Conservation (phyloP, 1,140 invertebrate genomes). For the Magallana angulata region DNA sequence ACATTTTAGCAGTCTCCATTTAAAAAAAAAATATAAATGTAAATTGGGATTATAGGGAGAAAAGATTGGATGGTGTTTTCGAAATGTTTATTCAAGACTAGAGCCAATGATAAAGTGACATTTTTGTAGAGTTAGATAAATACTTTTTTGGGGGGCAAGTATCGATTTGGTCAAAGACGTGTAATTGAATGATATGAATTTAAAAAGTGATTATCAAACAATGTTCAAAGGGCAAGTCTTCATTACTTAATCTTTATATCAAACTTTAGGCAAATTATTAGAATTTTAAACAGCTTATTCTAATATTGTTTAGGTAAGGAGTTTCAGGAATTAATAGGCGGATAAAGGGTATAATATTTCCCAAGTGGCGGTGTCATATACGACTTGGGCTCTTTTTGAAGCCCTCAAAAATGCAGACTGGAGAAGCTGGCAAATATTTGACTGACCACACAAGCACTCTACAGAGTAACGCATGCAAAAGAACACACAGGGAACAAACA, state of each 20-base stretch:
- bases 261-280: slow-evolving; percentile 28
- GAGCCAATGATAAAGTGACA: slow-evolving; percentile 8
- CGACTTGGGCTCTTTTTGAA: not conserved
- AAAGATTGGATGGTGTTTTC: slow-evolving; percentile 27
- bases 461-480: not conserved
- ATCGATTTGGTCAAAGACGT: slow-evolving; percentile 19
- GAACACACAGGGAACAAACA: too few species aligned
- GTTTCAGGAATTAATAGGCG: not conserved
- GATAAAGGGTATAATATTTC: not conserved
- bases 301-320: slow-evolving; percentile 24
- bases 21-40: slow-evolving; percentile 17
- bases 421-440: not conserved
- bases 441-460: slow-evolving; percentile 11
- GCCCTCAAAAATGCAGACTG: not conserved
- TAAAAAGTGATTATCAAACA: slow-evolving; percentile 27
- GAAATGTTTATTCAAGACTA: slow-evolving; percentile 14
- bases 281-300: slow-evolving; percentile 27
- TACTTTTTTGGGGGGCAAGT: slow-evolving; percentile 18
- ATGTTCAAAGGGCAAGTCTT: slow-evolving; percentile 19
- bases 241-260: slow-evolving; percentile 20
- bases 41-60: slow-evolving; percentile 20
- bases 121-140: slow-evolving; percentile 10
- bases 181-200: slow-evolving; percentile 33
- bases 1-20: slow-evolving; percentile 27
- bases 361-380: not conserved